A percentile compares a stretch with the other conserved stretches of the same genome.
These are phyloP conservation scores for Drosophila buzzatii DNA, from an alignment of 2,888 invertebrate species.

Conservation along the genomic window DNA sequence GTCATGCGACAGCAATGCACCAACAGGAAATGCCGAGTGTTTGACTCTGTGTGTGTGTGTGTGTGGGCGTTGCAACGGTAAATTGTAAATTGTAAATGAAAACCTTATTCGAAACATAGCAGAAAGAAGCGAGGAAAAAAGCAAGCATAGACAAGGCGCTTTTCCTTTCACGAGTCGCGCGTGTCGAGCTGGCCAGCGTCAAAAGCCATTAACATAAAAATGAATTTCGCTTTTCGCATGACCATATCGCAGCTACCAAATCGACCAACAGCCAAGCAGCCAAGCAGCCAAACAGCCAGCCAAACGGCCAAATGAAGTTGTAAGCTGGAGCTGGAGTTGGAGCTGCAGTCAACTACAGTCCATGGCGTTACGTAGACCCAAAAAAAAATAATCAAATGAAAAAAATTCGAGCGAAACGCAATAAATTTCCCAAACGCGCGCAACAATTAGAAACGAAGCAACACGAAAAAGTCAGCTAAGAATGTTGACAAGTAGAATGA, in stretches of 20 bases:
- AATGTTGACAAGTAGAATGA: slow-evolving; percentile 9
- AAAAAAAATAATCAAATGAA: slow-evolving; percentile 10
- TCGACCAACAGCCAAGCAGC: slow-evolving; percentile 38
- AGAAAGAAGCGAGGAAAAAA: slow-evolving; percentile 1
- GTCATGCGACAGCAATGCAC: slow-evolving; percentile 63
- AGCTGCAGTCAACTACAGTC: slow-evolving; percentile 21
- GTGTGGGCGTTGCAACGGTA: slow-evolving; percentile 37
- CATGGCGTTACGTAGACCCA: slow-evolving; percentile 59
- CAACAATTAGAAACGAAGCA: slow-evolving; percentile 79
- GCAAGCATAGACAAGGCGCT: slow-evolving; percentile 44
- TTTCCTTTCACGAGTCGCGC: slow-evolving; percentile 71
- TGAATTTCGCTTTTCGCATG: slow-evolving; percentile 74
- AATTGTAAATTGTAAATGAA: slow-evolving; percentile 50
- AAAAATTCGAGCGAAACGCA: slow-evolving; percentile 70
- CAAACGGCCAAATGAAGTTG: slow-evolving; percentile 55
- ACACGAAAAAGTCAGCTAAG: slow-evolving; percentile 38
- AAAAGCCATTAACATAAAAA: slow-evolving; percentile 78
- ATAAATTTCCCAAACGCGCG: slow-evolving; percentile 79
- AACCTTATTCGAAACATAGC: slow-evolving; percentile 8
- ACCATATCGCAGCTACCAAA: slow-evolving; percentile 71
- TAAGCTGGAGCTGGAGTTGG: slow-evolving; percentile 26
- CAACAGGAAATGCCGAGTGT: slow-evolving; percentile 55
- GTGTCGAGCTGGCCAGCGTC: slow-evolving; percentile 65
- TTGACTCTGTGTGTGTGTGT: slow-evolving; percentile 9
- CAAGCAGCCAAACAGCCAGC: slow-evolving; percentile 22